phyloP scores from a whole-genome alignment of 2,797 vertebrate genomes.

The Rhynchotus rufescens region DNA sequence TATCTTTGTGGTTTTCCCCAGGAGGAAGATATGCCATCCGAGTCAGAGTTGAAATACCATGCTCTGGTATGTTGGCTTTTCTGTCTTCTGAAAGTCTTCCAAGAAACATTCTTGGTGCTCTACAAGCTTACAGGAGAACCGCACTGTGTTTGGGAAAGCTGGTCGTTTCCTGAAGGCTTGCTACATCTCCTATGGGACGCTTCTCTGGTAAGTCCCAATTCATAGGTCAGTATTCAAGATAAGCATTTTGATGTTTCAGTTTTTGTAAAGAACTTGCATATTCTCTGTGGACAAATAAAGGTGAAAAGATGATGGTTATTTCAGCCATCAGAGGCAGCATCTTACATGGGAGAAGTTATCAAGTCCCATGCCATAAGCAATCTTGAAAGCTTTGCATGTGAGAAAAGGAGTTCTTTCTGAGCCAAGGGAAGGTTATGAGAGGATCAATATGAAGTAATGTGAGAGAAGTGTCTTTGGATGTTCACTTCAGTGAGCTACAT shows the following conservation, averaged over 20 bases:
- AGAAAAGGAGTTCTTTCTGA: neutral
- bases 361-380: rapidly evolving
- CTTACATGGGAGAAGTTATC: neutral
- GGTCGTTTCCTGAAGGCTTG: neutral
- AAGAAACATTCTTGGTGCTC: neutral
- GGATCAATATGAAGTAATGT: neutral
- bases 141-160: neutral
- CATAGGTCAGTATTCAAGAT: neutral
- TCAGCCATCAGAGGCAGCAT: neutral
- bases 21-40: neutral
- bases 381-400: neutral
- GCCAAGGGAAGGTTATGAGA: neutral
- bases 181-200: neutral
- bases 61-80: neutral
- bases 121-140: neutral
- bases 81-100: neutral
- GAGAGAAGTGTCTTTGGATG: neutral
- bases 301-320: neutral
- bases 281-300: neutral
- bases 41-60: neutral
- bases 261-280: neutral
- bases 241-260: neutral
- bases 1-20: neutral
- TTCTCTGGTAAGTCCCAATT: neutral
- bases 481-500: neutral